Conservation (phyloP, 1,140 invertebrate species). For the Formica exsecta region DNA sequence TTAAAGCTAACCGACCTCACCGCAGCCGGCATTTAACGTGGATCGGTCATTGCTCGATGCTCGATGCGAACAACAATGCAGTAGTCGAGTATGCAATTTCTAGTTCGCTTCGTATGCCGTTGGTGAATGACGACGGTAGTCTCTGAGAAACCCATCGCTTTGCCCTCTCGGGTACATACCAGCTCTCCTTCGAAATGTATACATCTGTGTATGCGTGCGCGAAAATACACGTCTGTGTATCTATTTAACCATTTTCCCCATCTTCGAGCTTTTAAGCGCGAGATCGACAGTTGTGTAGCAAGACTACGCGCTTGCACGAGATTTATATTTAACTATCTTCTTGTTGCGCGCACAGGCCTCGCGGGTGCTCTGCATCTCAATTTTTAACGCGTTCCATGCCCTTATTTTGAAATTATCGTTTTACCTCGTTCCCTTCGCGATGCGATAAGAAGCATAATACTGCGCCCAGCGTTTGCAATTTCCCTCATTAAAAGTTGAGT, state of each 20-base stretch:
- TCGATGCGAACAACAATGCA: slow-evolving; percentile 42
- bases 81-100: slow-evolving; percentile 47
- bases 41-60: slow-evolving; percentile 53
- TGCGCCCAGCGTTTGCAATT: slow-evolving; percentile 39
- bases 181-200: slow-evolving; percentile 40
- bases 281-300: background rate
- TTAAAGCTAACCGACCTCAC: slow-evolving; percentile 47
- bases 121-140: slow-evolving; percentile 28
- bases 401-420: slow-evolving; percentile 42
- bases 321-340: background rate
- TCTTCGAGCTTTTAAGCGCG: slow-evolving; percentile 11
- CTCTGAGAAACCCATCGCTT: slow-evolving; percentile 51
- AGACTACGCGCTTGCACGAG: background rate
- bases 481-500: slow-evolving; percentile 58
- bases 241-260: slow-evolving; percentile 12
- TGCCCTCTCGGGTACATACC: slow-evolving; percentile 3
- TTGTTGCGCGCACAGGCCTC: background rate
- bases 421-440: background rate
- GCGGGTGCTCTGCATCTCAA: background rate
- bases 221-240: background rate
- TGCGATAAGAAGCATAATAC: slow-evolving; percentile 46
- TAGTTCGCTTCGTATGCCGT: slow-evolving; percentile 48
- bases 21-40: slow-evolving; percentile 47
- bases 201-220: background rate
- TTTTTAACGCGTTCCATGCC: slow-evolving; percentile 33